A percentile compares a stretch with the other conserved stretches of the same genome.
These are phyloP conservation scores for Euplexia lucipara DNA, from an alignment of 2,888 invertebrate genomes.

Conservation along the genomic window DNA sequence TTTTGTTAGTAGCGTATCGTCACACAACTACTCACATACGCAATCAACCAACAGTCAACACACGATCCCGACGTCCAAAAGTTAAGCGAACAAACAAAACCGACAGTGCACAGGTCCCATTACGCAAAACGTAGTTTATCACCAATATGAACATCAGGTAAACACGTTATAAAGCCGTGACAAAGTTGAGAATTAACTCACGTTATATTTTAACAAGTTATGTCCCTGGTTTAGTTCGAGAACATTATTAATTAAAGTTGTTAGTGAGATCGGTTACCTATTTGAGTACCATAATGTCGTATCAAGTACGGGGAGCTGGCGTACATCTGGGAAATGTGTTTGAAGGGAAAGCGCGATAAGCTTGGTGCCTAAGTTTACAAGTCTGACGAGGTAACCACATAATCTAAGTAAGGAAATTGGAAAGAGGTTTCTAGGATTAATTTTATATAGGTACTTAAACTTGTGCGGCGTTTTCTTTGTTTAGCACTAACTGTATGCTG, in stretches of 20 bases:
- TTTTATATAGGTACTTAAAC: too few relatives aligned
- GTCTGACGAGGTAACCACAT: slow-evolving; percentile 13
- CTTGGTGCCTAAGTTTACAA: slow-evolving; percentile 17
- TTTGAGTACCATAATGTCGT: slow-evolving; percentile 44
- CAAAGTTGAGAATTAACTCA: slow-evolving; percentile 67
- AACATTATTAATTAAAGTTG: slow-evolving; percentile 72
- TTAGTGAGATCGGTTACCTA: slow-evolving; percentile 61
- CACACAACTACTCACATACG: not conserved
- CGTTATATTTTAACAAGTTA: slow-evolving; percentile 67
- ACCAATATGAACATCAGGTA: slow-evolving; percentile 60
- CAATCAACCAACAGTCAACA: slow-evolving; percentile 7
- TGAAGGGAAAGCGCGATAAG: slow-evolving; percentile 19
- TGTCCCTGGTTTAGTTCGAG: slow-evolving; percentile 65
- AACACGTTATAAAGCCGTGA: slow-evolving; percentile 58
- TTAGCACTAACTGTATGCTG: too few relatives aligned
- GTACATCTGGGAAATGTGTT: slow-evolving; percentile 35
- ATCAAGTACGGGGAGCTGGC: slow-evolving; percentile 35
- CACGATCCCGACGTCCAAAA: slow-evolving; percentile 7
- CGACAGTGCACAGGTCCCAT: slow-evolving; percentile 44
- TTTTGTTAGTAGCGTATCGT: too few relatives aligned
- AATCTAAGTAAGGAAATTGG: slow-evolving; percentile 19
- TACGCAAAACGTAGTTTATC: slow-evolving; percentile 52
- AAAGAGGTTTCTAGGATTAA: not conserved
- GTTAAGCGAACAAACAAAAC: slow-evolving; percentile 34
- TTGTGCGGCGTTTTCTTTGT: too few relatives aligned